phyloP scores from a whole-genome alignment of 2,113 vertebrate species.

The Dascyllus trimaculatus region DNA sequence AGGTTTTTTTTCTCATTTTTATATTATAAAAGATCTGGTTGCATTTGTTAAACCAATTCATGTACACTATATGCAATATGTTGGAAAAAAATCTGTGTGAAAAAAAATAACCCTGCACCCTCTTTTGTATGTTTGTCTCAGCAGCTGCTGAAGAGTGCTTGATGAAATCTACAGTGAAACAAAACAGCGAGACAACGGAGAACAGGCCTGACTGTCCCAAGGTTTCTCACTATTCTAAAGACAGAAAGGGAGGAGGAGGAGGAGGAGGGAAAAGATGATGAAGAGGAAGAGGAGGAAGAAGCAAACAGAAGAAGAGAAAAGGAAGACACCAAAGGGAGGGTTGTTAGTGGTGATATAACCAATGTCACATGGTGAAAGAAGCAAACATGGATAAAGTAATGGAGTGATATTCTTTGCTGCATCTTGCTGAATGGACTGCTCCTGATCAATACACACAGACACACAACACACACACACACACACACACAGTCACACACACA shows the following conservation, averaged over 20 bases:
- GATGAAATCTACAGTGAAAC: slow-evolving; percentile 56
- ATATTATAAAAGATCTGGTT: slow-evolving; percentile 27
- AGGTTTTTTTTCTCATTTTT: slow-evolving; percentile 49
- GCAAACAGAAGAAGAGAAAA: slow-evolving; percentile 10
- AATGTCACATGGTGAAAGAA: slow-evolving; percentile 39
- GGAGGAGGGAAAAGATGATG: neutral
- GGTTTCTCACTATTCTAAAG: slow-evolving; percentile 51
- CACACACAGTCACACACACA: slow-evolving; percentile 61
- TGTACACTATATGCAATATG: slow-evolving; percentile 14
- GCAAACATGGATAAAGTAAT: slow-evolving; percentile 49
- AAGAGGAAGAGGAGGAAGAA: slow-evolving; percentile 23
- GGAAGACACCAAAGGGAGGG: slow-evolving; percentile 7
- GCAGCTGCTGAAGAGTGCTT: slow-evolving; percentile 53
- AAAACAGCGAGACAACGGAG: slow-evolving; percentile 40
- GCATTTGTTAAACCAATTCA: slow-evolving; percentile 25
- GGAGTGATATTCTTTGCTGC: slow-evolving; percentile 47
- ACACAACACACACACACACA: slow-evolving; percentile 50
- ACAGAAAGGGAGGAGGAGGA: slow-evolving; percentile 39
- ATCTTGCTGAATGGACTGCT: slow-evolving; percentile 55
- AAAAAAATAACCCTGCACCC: slow-evolving; percentile 34
- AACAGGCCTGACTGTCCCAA: slow-evolving; percentile 53
- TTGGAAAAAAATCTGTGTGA: slow-evolving; percentile 10
- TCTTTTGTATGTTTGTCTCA: slow-evolving; percentile 53
- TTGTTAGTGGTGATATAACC: slow-evolving; percentile 19
- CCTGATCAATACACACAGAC: slow-evolving; percentile 67